These are phyloP conservation scores for Takifugu flavidus DNA, from an alignment of 2,113 vertebrate genomes.

Conservation along the genomic window DNA sequence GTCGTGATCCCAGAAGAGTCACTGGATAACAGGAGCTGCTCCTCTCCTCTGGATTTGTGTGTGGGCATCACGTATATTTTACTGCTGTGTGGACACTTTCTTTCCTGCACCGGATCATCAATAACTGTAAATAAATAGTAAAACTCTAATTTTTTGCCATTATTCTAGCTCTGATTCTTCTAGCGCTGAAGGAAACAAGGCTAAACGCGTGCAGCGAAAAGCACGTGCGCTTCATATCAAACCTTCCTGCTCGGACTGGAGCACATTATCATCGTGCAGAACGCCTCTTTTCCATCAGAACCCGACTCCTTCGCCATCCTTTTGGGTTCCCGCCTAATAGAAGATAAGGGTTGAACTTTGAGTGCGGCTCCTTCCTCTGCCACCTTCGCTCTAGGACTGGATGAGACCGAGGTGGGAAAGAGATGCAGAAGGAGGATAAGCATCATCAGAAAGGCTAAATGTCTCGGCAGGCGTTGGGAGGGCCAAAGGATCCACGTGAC, in stretches of 20 bases:
- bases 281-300: neutral
- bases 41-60: neutral
- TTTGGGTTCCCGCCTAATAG: neutral
- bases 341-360: neutral
- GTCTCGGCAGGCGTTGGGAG: neutral
- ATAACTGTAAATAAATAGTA: slow-evolving; percentile 49
- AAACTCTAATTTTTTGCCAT: slow-evolving; percentile 6
- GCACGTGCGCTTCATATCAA: too few species aligned
- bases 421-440: slow-evolving; percentile 8
- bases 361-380: neutral
- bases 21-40: neutral
- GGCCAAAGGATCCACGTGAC: neutral
- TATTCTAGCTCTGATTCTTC: neutral
- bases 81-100: slow-evolving; percentile 5
- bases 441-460: neutral
- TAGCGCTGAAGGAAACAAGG: too few species aligned
- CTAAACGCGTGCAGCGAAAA: too few species aligned
- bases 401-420: slow-evolving; percentile 2
- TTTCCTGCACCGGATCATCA: slow-evolving; percentile 8
- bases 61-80: slow-evolving; percentile 4
- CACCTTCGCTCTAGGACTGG: neutral
- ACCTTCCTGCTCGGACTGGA: too few species aligned
- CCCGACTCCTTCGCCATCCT: neutral
- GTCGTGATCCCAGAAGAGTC: too few species aligned
- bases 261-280: too few species aligned